phyloP scores from a whole-genome alignment of 2,113 vertebrate species.

The Cyanoderma ruficeps region DNA sequence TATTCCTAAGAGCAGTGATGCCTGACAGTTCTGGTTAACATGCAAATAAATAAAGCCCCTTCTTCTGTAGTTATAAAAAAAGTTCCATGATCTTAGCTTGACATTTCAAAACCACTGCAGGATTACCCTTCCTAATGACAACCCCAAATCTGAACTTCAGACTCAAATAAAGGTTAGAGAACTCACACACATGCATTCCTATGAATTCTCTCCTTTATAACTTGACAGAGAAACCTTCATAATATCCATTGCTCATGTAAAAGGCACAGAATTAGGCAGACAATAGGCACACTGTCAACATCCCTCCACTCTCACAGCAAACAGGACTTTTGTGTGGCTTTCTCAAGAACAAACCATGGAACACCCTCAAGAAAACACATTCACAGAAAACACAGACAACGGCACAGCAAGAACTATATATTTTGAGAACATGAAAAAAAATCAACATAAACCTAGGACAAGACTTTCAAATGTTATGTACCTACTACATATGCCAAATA shows the following conservation, averaged over 20 bases:
- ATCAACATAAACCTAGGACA: not conserved
- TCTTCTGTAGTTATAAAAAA: not conserved
- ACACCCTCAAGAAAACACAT: constrained; percentile 19
- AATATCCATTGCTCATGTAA: not conserved
- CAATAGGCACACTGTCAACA: not conserved
- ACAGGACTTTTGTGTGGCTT: not conserved
- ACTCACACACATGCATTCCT: not conserved
- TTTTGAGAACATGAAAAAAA: not conserved
- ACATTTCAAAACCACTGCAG: not conserved
- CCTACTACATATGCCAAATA: constrained; percentile 35
- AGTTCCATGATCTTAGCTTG: not conserved
- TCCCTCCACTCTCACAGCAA: not conserved
- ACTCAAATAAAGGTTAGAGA: not conserved
- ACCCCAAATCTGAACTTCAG: not conserved
- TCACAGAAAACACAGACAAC: constrained; percentile 15
- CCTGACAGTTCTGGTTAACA: not conserved
- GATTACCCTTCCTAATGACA: not conserved
- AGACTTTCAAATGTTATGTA: not conserved
- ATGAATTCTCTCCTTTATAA: not conserved
- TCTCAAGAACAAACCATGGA: not conserved
- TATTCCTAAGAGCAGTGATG: not conserved
- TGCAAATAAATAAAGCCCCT: not conserved
- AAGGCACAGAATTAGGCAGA: not conserved
- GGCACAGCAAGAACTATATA: constrained; percentile 5
- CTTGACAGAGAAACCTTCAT: not conserved